Base-by-base conservation (phyloP, 2,797 vertebrate genomes). In the Pangasius djambal region DNA sequence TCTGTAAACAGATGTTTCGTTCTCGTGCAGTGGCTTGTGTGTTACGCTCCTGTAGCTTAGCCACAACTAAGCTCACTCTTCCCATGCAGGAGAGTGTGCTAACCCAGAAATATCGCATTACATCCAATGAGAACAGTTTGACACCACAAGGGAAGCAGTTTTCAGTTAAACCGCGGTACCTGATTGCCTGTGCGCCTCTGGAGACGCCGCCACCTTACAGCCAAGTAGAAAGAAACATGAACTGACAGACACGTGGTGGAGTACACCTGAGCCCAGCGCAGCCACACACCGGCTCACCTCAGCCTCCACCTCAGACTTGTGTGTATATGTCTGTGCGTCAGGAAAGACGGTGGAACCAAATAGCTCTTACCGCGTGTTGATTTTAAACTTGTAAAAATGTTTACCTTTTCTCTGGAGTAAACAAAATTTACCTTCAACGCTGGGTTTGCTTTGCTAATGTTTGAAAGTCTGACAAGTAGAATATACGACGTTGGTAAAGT, bases 401-500 rank as follows among this genome's bases (percentile, higher is more conserved):
- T 94, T 93, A 92, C 89, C 93, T 93, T 86, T 91, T 94, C 94
- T 92, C 94, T 90, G 88, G 92, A 95, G 94, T 93, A 93, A 95
- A 96, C 94, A 95, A 90, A 95, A 95, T 96, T 94, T 94, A 95
- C 94, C 93, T 94, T 91, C 88, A 91, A 48, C 40, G 84, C 94
- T 92, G 89, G 93, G 93, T 96, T 96, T 96, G 93, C 91, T 95
- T 85, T 92, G 93, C 91, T 94, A 95, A 93, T 96, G 95, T 97
- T 96, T 96, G 94, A 95, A 97, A 95, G 91, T 93, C 93, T 96
- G 95, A 96, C 96, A 96, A 92, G 91, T 95, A 95, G 96, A 96
- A 95, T 96, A 92, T 93, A 95, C 89, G 92, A 94, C 91, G 93
- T 94, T 94, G 94, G 95, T 92, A 84, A 94, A 95, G 95, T 96